Evolutionary conservation across 2,797 vertebrate genomes (phyloP).

Genomic region (Telmatherina bonti): DNA sequence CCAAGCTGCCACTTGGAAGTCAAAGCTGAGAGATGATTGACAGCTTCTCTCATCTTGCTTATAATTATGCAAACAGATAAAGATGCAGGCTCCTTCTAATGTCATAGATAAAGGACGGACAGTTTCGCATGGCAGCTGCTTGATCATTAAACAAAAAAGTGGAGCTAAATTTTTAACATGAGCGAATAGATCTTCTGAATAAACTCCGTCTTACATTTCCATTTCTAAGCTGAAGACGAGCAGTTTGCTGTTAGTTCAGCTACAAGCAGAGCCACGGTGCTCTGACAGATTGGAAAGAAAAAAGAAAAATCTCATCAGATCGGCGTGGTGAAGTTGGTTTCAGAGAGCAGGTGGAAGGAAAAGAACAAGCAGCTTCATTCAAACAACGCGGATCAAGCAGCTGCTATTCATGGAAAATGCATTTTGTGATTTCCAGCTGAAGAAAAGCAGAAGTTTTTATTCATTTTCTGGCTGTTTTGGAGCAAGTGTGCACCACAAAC

Average conservation of each 20-base stretch:
- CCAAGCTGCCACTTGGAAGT: too few species aligned
- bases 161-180: neutral
- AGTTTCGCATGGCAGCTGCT: neutral
- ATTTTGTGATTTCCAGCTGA: neutral
- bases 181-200: neutral
- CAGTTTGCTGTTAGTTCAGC: neutral
- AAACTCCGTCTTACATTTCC: neutral
- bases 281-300: neutral
- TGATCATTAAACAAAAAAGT: neutral
- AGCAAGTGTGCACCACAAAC: neutral
- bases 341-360: neutral
- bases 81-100: too few species aligned
- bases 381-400: neutral
- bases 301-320: neutral
- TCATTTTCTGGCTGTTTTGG: neutral
- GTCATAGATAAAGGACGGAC: too few species aligned
- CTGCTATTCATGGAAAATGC: neutral
- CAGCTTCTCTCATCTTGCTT: too few species aligned
- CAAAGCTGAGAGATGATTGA: too few species aligned
- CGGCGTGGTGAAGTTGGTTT: slow-evolving; percentile 6
- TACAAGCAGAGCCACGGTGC: neutral
- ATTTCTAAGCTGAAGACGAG: neutral
- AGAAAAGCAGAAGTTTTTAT: neutral
- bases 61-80: too few species aligned
- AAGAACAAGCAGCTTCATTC: neutral